A percentile compares a stretch with the other conserved stretches of the same genome.
Conservation (phyloP, 2,113 vertebrate genomes). For the Neogobius melanostomus region DNA sequence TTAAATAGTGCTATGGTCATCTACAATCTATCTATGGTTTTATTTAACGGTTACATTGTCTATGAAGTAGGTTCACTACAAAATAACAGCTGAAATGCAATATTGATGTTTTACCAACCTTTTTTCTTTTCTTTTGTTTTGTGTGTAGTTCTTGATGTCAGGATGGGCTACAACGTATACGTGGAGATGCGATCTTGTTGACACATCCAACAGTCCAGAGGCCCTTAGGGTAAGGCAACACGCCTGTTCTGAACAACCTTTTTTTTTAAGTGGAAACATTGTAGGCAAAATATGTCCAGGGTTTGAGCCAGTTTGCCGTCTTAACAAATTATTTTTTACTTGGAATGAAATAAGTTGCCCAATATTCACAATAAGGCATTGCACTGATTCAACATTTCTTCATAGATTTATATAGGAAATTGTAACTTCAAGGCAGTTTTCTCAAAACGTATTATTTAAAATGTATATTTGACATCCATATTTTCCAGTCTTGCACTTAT, state of each 20-base stretch:
- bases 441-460: no score
- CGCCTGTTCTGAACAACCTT: neutral
- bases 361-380: no score
- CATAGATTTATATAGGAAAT: no score
- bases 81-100: neutral
- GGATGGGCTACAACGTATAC: slow-evolving; percentile 93
- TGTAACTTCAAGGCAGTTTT: no score
- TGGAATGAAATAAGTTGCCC: no score
- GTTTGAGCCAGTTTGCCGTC: no score
- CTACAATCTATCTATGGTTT: slow-evolving; percentile 93
- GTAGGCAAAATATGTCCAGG: neutral
- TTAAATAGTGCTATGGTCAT: slow-evolving; percentile 89
- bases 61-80: slow-evolving; percentile 82
- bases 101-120: neutral
- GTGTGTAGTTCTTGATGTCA: slow-evolving; percentile 87
- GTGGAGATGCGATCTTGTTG: slow-evolving; percentile 91
- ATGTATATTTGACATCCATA: no score
- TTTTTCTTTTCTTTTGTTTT: neutral
- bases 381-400: no score
- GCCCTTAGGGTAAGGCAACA: slow-evolving; percentile 83
- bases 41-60: slow-evolving; percentile 88
- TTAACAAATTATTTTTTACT: no score
- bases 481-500: no score
- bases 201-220: slow-evolving; percentile 81
- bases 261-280: neutral